phyloP scores from a whole-genome alignment of 2,888 invertebrate genomes.

The Oscheius sp. region DNA sequence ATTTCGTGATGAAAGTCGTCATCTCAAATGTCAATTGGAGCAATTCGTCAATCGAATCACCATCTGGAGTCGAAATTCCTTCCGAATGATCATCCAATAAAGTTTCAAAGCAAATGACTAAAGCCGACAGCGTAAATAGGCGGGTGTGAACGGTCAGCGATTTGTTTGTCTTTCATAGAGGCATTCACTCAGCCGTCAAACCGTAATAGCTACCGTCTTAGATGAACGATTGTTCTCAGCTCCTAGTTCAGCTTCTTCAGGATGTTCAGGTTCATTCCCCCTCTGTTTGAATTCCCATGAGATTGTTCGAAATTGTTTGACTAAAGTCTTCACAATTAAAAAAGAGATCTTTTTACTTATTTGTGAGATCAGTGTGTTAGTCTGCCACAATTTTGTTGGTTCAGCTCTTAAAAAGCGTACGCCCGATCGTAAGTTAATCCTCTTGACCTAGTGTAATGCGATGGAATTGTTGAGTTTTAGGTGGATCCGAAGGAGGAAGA shows the following conservation, averaged over 20 bases:
- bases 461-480: not conserved
- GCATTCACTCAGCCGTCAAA: not conserved
- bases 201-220: not conserved
- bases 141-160: slow-evolving; percentile 26
- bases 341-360: not conserved
- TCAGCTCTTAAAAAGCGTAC: slow-evolving; percentile 7
- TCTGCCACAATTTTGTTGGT: slow-evolving; percentile 8
- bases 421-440: not conserved
- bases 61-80: not conserved
- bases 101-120: not conserved
- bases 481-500: not conserved
- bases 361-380: not conserved
- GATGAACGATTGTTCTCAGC: not conserved
- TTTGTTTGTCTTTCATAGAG: slow-evolving; percentile 23
- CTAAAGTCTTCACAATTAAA: not conserved
- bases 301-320: not conserved
- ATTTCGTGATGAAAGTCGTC: not conserved
- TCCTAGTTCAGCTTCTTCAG: not conserved
- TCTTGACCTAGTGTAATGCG: not conserved
- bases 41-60: not conserved
- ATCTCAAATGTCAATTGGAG: not conserved
- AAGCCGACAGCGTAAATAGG: slow-evolving; percentile 12
- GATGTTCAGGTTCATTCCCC: not conserved
- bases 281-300: not conserved
- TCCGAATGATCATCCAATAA: not conserved